Percentiles rank a stretch among this genome's conserved stretches.
These are phyloP conservation scores for Sussaba pulchella DNA, from an alignment of 2,888 invertebrate genomes.

Conservation along the genomic window DNA sequence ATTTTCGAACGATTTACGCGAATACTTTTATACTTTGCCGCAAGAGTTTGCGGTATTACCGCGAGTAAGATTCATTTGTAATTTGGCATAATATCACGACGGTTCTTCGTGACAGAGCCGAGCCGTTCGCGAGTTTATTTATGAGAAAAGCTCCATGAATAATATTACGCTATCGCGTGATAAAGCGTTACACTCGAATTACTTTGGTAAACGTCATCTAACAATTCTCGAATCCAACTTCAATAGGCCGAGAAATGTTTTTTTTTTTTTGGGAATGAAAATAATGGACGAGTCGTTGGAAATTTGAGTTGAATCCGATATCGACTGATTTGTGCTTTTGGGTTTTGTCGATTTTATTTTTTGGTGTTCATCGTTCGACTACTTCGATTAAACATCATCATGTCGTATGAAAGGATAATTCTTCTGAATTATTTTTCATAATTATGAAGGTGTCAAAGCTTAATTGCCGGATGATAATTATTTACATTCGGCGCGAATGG, in stretches of 20 bases:
- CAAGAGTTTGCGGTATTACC: not conserved
- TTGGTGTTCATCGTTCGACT: too few relatives aligned
- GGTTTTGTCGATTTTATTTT: too few relatives aligned
- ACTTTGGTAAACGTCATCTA: slow-evolving; percentile 34
- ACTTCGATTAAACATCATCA: too few relatives aligned
- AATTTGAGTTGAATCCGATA: not conserved
- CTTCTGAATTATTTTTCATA: too few relatives aligned
- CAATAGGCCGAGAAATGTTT: slow-evolving; percentile 5
- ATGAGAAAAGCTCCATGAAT: slow-evolving; percentile 61
- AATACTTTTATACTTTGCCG: slow-evolving; percentile 21
- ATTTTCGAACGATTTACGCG: slow-evolving; percentile 42
- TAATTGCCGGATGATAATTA: too few relatives aligned
- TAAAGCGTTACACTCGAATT: slow-evolving; percentile 61
- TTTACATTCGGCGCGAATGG: too few relatives aligned
- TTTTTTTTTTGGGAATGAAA: slow-evolving; percentile 6
- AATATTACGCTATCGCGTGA: slow-evolving; percentile 68
- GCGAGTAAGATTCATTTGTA: slow-evolving; percentile 50
- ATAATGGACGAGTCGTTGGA: not conserved
- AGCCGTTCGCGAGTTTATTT: slow-evolving; percentile 37
- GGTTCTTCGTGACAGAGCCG: slow-evolving; percentile 5
- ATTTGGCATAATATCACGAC: slow-evolving; percentile 36
- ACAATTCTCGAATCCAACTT: slow-evolving; percentile 11
- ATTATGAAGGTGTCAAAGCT: too few relatives aligned
- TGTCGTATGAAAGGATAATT: too few relatives aligned
- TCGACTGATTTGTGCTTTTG: too few relatives aligned